Conservation (phyloP, 2,888 invertebrate species). For the Therioaphis trifolii region DNA sequence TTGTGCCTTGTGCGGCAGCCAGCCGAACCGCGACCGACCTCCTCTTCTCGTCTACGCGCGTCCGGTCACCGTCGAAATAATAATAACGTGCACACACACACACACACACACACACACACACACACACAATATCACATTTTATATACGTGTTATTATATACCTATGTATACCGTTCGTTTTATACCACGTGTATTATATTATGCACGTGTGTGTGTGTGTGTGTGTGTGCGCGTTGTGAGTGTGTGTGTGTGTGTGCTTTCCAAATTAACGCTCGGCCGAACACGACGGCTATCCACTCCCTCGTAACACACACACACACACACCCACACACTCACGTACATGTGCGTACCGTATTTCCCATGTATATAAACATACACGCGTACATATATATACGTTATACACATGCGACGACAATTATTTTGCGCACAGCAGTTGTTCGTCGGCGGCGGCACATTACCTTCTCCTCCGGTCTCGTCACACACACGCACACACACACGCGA, state of each 20-base stretch:
- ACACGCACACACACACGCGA: not conserved
- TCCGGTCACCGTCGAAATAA: not conserved
- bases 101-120: not conserved
- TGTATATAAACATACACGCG: conserved; percentile 2
- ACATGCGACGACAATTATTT: conserved; percentile 27
- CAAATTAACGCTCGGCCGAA: conserved; percentile 58
- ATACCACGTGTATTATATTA: not conserved
- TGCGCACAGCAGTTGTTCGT: conserved; percentile 33
- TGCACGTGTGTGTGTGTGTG: not conserved
- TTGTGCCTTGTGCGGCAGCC: not conserved
- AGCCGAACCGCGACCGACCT: conserved; percentile 18
- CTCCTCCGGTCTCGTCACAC: not conserved
- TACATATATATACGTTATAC: not conserved
- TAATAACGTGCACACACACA: not conserved
- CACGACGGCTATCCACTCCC: not conserved
- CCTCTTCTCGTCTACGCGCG: not conserved
- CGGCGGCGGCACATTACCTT: conserved; percentile 20
- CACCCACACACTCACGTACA: too few species aligned
- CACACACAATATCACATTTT: not conserved
- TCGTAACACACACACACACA: not conserved
- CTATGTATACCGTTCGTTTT: too few species aligned
- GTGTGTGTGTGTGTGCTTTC: not conserved
- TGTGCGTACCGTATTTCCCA: not conserved
- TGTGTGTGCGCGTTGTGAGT: not conserved
- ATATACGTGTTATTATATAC: too few species aligned